Evolutionary conservation across 2,113 vertebrate species (phyloP), one percentile per base, ranked within the genome.

Genomic region (Helogale parvula): DNA sequence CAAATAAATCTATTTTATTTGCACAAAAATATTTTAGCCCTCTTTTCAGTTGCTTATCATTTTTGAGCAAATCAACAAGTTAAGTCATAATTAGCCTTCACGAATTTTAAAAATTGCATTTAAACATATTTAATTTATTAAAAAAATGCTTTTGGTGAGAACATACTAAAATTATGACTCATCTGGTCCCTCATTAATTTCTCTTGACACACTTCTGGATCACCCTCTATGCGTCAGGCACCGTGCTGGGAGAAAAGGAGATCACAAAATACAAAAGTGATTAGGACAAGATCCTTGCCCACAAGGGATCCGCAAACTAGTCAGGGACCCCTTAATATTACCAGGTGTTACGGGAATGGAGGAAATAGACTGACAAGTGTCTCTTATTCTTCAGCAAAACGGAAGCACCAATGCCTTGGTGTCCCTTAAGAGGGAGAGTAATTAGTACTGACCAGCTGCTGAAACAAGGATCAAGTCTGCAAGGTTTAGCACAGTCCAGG

Each of bases 221-320:
- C 16, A 12, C 0, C 11, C 7, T 69, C 14, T n/a, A 7, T 5
- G 4, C 4, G 31, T 19, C 35, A 47, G 31, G 17, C 25, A 8
- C 21, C 41, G 14, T 0, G 0, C 12, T 33, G 23, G 17, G 27
- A 60, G 57, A 54, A 33, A 29, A 21, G 35, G 19, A 72, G 52
- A 3, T 2, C 35, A 54, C 0, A 31, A 66, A 90, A 76, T n/a
- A 33, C 71, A 2, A 63, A 88, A 16, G 65, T 50, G 7, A 33
- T 13, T 33, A 5, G 38, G 16, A 63, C 4, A 45, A 57, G 11
- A 15, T n/a, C 21, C 8, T 9, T 84, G 35, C 35, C 11, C 38
- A 47, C 65, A 21, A 52, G n/a, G 16, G 3, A 33, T 6, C 60
- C 27, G 50, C n/a, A 35, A 8, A 25, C n/a, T n/a, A n/a, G 35